Evolutionary conservation across 2,888 invertebrate genomes (phyloP), one percentile per base, ranked within the genome.

Genomic region (Plemyria rubiginata): DNA sequence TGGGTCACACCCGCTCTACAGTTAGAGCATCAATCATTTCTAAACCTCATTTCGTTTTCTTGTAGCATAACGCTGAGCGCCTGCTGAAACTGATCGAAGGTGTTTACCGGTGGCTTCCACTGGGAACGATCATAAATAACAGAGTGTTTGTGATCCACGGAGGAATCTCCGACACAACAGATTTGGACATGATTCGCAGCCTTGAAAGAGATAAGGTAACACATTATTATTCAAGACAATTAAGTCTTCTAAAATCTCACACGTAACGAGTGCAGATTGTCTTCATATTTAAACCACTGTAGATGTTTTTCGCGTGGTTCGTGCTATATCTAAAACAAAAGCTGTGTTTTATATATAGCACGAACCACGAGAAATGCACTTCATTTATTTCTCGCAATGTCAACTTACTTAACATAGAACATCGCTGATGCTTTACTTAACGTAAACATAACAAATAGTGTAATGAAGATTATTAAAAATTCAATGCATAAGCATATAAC

Each of bases 71-170:
- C 80, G 94, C 96, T 7, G 96, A 96, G 74, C 94, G 96, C 67
- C 92, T 98, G 52, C 90, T 97, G 70, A 95, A 95, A 76, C 90
- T 98, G 75, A 96, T 98, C 66, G 98, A 98, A 84, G 96, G 97
- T 71, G 96, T 98, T 38, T 99, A 98, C 87, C 95, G 98, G 66
- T 98, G 98, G 97, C 94, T 98, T 66, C 98, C 98, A 0, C 89
- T 98, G 62, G 98, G 97, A 53, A 97, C 98, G 12, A 94, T 98
- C 69, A 96, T 98, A 79, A 98, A 98, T 88, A 96, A 96, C 81
- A 95, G 97, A 72, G 97, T 98, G 50, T 94, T 98, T 62, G 96
- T 98, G 55, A 97, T 98, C 5, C 98, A 98, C 79, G 98, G 98
- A 0, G 98, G 98, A 29, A 97, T 98, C 74, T 98, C 98, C 0